A percentile compares a stretch with the other conserved stretches of the same genome.
phyloP scores from a whole-genome alignment of 1,140 invertebrate genomes.

The Nixonia krombeini region DNA sequence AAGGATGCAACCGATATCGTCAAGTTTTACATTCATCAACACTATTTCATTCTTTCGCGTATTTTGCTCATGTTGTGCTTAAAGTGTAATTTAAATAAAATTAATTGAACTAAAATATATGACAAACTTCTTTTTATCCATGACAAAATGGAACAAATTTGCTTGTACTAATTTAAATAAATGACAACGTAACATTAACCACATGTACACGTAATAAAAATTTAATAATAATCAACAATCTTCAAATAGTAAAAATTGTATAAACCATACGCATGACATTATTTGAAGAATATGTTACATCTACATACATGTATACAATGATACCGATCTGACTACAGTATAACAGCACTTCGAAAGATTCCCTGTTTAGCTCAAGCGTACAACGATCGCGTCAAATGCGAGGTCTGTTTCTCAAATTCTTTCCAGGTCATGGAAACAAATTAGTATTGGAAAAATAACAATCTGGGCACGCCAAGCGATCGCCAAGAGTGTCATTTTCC shows the following conservation, averaged over 20 bases:
- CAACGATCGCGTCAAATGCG: conserved; percentile 25
- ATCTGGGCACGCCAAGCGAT: neutral
- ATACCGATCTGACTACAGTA: conserved; percentile 9
- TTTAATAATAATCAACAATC: too few species aligned
- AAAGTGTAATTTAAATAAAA: neutral
- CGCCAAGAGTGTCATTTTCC: conserved; percentile 8
- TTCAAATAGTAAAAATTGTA: conserved; percentile 7
- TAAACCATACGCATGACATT: conserved; percentile 1
- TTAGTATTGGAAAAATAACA: neutral
- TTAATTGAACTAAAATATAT: neutral
- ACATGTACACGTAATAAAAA: conserved; percentile 3
- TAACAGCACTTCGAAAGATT: conserved; percentile 14
- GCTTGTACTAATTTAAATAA: neutral
- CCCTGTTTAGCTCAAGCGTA: conserved; percentile 14
- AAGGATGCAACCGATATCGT: too few species aligned
- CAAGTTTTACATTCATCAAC: too few species aligned
- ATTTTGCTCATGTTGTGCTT: too few species aligned
- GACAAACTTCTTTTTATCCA: neutral
- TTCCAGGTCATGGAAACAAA: neutral
- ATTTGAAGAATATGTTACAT: conserved; percentile 4
- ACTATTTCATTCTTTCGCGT: too few species aligned
- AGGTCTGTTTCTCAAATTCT: conserved; percentile 8
- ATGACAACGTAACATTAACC: conserved; percentile 7
- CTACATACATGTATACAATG: conserved; percentile 12
- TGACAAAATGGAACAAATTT: neutral